Evolutionary conservation across 2,888 invertebrate species (phyloP).

Genomic region (Pasiphila rectangulata): DNA sequence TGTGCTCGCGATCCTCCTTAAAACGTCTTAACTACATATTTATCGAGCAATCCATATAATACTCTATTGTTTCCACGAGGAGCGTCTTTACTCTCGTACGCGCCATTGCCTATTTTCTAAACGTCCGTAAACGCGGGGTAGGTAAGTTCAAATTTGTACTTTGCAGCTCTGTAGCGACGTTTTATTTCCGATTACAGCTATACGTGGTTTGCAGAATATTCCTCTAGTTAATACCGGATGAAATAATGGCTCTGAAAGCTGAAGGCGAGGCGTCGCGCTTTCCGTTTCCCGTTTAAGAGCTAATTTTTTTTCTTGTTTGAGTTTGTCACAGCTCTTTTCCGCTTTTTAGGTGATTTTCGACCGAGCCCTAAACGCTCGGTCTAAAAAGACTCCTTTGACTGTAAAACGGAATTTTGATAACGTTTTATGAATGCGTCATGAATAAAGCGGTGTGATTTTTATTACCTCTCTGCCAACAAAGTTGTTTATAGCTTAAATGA

Average conservation of each 20-base stretch:
- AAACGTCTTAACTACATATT: constrained; percentile 45
- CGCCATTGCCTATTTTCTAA: constrained; percentile 22
- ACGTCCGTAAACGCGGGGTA: constrained; percentile 40
- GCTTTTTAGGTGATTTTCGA: constrained; percentile 48
- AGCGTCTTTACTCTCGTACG: constrained; percentile 40
- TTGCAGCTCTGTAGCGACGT: constrained; percentile 44
- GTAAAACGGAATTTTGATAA: constrained; percentile 48
- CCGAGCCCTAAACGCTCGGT: constrained; percentile 43
- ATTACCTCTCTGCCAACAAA: constrained; percentile 18
- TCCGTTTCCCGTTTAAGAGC: constrained; percentile 56
- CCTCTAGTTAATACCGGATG: constrained; percentile 55
- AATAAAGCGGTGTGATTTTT: constrained; percentile 22
- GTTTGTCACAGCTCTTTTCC: constrained; percentile 49
- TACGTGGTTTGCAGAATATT: constrained; percentile 44
- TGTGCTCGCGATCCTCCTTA: constrained; percentile 24
- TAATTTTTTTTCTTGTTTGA: constrained; percentile 49
- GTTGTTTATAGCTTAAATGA: constrained; percentile 24
- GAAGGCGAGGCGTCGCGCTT: constrained; percentile 59
- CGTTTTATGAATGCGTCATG: constrained; percentile 28
- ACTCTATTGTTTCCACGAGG: constrained; percentile 45
- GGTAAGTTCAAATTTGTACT: constrained; percentile 52
- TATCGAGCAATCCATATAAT: constrained; percentile 45
- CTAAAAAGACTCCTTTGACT: constrained; percentile 42
- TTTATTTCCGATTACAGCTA: constrained; percentile 44
- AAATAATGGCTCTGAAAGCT: constrained; percentile 67